These are phyloP conservation scores for Moxostoma hubbsi DNA, from an alignment of 2,797 vertebrate genomes.

Conservation along the genomic window DNA sequence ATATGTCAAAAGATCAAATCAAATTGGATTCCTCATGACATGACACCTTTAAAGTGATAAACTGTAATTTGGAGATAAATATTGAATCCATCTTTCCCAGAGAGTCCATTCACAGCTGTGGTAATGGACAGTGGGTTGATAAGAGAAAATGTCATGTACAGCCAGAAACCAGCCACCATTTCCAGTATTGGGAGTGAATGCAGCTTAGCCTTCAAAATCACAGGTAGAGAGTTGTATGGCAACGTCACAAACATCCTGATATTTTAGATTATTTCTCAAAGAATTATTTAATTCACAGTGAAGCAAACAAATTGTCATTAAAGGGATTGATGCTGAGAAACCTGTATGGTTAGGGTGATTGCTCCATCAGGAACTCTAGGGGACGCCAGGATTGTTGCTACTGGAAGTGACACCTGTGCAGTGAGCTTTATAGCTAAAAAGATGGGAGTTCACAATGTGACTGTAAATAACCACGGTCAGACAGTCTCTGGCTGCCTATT, in stretches of 20 bases:
- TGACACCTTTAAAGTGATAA: background rate
- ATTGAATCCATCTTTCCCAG: slow-evolving; percentile 53
- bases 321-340: slow-evolving; percentile 57
- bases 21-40: too few species aligned
- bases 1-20: too few species aligned
- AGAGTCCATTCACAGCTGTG: slow-evolving; percentile 80
- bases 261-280: too few species aligned
- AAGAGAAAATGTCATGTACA: slow-evolving; percentile 77
- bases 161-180: slow-evolving; percentile 72
- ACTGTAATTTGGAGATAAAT: background rate
- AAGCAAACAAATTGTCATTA: background rate
- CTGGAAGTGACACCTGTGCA: too few species aligned
- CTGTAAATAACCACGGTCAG: too few species aligned
- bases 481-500: too few species aligned
- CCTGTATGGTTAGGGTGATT: slow-evolving; percentile 77
- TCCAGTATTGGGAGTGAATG: slow-evolving; percentile 77
- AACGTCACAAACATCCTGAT: too few species aligned
- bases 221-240: slow-evolving; percentile 62
- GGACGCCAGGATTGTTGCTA: too few species aligned
- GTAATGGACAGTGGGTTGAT: slow-evolving; percentile 76
- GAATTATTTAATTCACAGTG: too few species aligned
- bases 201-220: slow-evolving; percentile 79
- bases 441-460: too few species aligned
- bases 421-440: too few species aligned
- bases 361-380: slow-evolving; percentile 73